A percentile compares a stretch with the other conserved stretches of the same genome.
Evolutionary conservation across 1,140 invertebrate genomes (phyloP).

Genomic region (Phocides pigmalion): DNA sequence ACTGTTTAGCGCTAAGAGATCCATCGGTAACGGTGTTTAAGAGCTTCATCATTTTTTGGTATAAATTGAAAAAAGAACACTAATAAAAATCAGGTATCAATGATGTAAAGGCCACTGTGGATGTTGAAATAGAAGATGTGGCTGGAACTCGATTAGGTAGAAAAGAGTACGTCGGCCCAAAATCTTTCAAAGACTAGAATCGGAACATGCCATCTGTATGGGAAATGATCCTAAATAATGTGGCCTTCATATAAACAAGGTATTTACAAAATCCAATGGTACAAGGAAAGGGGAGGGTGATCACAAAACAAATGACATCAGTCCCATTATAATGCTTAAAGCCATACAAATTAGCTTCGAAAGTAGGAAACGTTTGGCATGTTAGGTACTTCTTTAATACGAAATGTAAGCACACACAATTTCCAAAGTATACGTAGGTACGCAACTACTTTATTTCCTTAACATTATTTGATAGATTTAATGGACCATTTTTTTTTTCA

Average conservation of each 20-base stretch:
- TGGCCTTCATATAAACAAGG: conserved; percentile 62
- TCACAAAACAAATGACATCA: conserved; percentile 53
- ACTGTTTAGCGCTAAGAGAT: conserved; percentile 77
- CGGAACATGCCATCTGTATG: conserved; percentile 49
- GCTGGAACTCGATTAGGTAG: conserved; percentile 36
- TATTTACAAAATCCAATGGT: conserved; percentile 72
- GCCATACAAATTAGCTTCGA: conserved; percentile 70
- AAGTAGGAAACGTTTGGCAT: conserved; percentile 70
- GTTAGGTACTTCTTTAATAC: conserved; percentile 52
- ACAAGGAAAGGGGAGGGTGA: conserved; percentile 43
- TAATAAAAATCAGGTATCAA: conserved; percentile 78
- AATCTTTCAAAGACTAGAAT: conserved; percentile 72
- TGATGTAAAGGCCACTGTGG: conserved; percentile 62
- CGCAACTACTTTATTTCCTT: conserved; percentile 60
- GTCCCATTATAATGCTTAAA: conserved; percentile 68
- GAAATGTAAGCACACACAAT: conserved; percentile 61
- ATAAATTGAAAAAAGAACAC: conserved; percentile 77
- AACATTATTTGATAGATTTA: conserved; percentile 74
- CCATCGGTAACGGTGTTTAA: conserved; percentile 80
- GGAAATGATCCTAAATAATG: conserved; percentile 46
- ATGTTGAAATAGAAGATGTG: conserved; percentile 33
- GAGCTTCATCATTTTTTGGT: conserved; percentile 80
- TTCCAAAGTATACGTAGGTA: conserved; percentile 66
- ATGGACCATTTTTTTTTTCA: conserved; percentile 73
- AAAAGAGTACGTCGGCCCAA: conserved; percentile 44